Conservation (phyloP, 1,140 invertebrate species). For the Teleopsis dalmanni region DNA sequence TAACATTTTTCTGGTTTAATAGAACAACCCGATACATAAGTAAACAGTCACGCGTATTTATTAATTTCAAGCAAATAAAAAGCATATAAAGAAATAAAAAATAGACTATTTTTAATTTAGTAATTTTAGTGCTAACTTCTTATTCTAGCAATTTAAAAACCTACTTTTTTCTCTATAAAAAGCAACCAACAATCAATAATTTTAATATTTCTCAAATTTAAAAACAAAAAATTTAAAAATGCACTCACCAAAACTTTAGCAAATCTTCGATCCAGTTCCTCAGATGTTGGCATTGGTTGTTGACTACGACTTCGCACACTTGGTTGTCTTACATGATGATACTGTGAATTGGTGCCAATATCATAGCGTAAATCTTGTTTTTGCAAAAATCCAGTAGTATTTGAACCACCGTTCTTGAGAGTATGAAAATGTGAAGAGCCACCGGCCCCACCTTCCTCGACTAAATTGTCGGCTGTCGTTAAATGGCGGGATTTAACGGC, state of each 20-base stretch:
- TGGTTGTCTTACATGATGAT: constrained; percentile 52
- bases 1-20: too few species aligned
- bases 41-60: too few species aligned
- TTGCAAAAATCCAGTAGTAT: constrained; percentile 24
- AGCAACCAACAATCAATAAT: too few species aligned
- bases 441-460: constrained; percentile 19
- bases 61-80: too few species aligned
- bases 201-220: too few species aligned
- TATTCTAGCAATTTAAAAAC: too few species aligned
- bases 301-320: constrained; percentile 67
- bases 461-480: constrained; percentile 22
- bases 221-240: too few species aligned
- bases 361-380: constrained; percentile 40
- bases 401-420: not conserved
- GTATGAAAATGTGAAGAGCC: constrained; percentile 13
- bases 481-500: constrained; percentile 35
- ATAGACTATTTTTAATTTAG: too few species aligned
- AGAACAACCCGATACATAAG: too few species aligned
- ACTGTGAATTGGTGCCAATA: constrained; percentile 35
- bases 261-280: constrained; percentile 83
- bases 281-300: constrained; percentile 80
- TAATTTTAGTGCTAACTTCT: too few species aligned
- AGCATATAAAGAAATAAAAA: too few species aligned
- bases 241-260: constrained; percentile 88
- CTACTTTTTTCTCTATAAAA: too few species aligned